Percentiles rank a stretch among this genome's conserved stretches.
Conservation (phyloP, 2,888 invertebrate species). For the Kuschelorhynchus macadamiae region DNA sequence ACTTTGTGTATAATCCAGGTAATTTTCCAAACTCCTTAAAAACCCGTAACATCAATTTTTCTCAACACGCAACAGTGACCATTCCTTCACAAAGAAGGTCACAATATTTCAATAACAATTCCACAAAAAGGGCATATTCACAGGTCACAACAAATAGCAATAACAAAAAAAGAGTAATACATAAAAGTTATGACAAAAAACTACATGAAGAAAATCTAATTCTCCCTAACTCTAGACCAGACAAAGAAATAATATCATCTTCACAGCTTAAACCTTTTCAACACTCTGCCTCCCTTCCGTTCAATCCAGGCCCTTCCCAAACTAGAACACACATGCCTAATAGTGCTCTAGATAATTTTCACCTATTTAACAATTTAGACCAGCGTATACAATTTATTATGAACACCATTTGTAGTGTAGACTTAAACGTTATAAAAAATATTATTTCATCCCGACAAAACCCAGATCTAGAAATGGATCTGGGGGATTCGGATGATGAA, state of each 20-base stretch:
- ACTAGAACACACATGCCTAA: neutral
- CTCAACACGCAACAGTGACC: neutral
- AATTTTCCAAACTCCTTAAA: neutral
- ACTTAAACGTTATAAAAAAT: too few relatives aligned
- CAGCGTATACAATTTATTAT: neutral
- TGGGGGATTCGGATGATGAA: too few relatives aligned
- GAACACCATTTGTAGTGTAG: too few relatives aligned
- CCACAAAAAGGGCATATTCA: constrained; percentile 1
- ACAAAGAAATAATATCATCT: neutral
- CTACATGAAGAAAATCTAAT: neutral
- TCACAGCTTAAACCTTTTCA: neutral
- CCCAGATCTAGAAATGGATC: too few relatives aligned
- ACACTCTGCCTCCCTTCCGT: neutral
- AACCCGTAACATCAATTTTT: neutral
- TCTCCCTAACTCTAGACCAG: constrained; percentile 11
- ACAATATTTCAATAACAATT: neutral
- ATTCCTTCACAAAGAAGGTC: constrained; percentile 1
- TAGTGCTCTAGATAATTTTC: neutral
- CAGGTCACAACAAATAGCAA: neutral
- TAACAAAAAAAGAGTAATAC: neutral
- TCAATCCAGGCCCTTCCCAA: neutral
- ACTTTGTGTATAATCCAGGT: neutral
- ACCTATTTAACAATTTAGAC: neutral
- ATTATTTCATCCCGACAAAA: too few relatives aligned
- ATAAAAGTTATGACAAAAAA: neutral